These are phyloP conservation scores for Galbula dea DNA, from an alignment of 2,113 vertebrate genomes.

Conservation along the genomic window DNA sequence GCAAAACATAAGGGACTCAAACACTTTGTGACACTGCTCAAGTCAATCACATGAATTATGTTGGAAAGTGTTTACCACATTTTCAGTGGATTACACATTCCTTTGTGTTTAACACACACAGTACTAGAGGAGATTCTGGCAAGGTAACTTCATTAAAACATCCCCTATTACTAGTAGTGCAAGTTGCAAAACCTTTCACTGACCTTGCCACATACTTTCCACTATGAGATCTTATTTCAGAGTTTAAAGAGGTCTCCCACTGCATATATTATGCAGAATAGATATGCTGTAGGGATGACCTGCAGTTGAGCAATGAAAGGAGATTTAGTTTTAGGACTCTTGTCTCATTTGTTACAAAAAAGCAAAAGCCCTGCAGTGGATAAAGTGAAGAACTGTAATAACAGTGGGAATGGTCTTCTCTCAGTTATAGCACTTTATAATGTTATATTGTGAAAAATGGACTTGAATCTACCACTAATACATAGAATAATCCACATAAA, in stretches of 20 bases:
- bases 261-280: neutral
- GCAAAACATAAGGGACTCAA: neutral
- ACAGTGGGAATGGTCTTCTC: rapidly evolving
- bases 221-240: neutral
- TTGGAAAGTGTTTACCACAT: neutral
- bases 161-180: neutral
- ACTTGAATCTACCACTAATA: neutral
- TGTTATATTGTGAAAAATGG: neutral
- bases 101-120: neutral
- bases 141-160: neutral
- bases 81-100: neutral
- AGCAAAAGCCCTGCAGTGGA: neutral
- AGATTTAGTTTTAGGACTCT: neutral
- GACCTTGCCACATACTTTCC: neutral
- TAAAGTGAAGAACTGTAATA: neutral
- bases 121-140: neutral
- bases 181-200: neutral
- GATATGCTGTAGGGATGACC: neutral
- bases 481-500: neutral
- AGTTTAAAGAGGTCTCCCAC: neutral
- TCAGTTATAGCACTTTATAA: neutral
- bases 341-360: neutral
- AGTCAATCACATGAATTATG: neutral
- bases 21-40: neutral
- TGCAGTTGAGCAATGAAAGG: neutral